Conservation (phyloP, 2,888 invertebrate genomes). For the Holacanthella duospinosa region DNA sequence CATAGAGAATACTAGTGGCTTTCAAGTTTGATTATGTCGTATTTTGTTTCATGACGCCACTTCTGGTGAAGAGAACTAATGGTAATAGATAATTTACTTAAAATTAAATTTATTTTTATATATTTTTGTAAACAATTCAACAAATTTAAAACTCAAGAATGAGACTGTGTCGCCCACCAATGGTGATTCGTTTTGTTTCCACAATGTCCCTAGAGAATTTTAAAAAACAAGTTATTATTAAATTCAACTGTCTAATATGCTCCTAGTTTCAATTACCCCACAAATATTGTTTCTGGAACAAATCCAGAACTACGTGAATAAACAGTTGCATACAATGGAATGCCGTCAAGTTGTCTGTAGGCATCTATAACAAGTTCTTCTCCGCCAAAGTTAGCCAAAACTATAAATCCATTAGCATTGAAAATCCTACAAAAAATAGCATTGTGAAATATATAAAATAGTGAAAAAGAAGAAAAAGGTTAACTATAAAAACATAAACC, state of each 20-base stretch:
- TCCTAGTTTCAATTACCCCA: not conserved
- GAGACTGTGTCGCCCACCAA: not conserved
- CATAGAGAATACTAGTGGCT: too few relatives aligned
- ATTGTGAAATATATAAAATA: not conserved
- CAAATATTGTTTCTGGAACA: not conserved
- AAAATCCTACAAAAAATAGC: slow-evolving; percentile 1
- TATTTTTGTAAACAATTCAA: too few relatives aligned
- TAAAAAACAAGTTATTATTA: not conserved
- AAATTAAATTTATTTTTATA: too few relatives aligned
- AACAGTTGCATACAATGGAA: not conserved
- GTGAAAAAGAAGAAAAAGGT: not conserved
- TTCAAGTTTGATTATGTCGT: too few relatives aligned
- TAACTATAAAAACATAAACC: slow-evolving; percentile 11
- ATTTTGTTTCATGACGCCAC: too few relatives aligned
- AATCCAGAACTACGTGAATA: not conserved
- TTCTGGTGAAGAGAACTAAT: too few relatives aligned
- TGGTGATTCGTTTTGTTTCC: not conserved
- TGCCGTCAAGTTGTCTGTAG: not conserved
- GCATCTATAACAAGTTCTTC: not conserved
- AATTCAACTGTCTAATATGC: not conserved
- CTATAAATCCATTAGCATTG: not conserved
- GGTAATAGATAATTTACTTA: too few relatives aligned
- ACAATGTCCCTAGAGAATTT: not conserved
- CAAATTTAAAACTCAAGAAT: not conserved
- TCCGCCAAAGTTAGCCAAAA: not conserved